These are phyloP conservation scores for Hippocampus mohnikei DNA, from an alignment of 2,113 vertebrate genomes.

Conservation along the genomic window DNA sequence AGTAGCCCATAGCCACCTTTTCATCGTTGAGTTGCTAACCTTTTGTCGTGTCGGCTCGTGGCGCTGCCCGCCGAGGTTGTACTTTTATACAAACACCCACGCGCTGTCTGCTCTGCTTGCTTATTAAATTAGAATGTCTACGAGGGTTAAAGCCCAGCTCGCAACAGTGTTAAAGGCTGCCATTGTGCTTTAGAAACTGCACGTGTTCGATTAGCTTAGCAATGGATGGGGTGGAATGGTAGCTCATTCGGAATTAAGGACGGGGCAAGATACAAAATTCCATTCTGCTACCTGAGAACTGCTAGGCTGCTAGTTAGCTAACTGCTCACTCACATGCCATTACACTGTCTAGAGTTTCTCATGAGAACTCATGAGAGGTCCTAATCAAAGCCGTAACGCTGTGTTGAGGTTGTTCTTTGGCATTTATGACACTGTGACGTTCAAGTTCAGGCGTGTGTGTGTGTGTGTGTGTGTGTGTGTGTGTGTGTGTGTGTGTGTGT, in stretches of 20 bases:
- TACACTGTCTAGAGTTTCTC: neutral
- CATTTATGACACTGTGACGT: neutral
- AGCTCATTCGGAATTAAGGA: neutral
- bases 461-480: too few relatives aligned
- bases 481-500: too few relatives aligned
- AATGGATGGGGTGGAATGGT: neutral
- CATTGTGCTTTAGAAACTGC: neutral
- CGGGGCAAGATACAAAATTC: neutral
- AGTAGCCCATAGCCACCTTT: constrained; percentile 1
- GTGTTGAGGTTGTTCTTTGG: neutral
- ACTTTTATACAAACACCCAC: neutral
- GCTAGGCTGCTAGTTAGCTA: neutral
- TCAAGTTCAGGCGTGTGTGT: too few relatives aligned
- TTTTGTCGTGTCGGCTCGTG: neutral
- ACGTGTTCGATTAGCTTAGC: neutral
- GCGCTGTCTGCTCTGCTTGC: neutral
- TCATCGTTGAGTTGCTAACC: neutral
- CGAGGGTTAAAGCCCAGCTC: neutral
- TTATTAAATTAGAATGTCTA: neutral
- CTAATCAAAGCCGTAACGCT: neutral
- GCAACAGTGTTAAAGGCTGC: neutral
- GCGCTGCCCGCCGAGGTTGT: neutral
- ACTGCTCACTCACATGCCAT: neutral
- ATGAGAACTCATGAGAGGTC: neutral
- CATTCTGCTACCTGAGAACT: neutral